Evolutionary conservation across 2,888 invertebrate genomes (phyloP), one percentile per base, ranked within the genome.

Genomic region (Drosophila kambysellisi): DNA sequence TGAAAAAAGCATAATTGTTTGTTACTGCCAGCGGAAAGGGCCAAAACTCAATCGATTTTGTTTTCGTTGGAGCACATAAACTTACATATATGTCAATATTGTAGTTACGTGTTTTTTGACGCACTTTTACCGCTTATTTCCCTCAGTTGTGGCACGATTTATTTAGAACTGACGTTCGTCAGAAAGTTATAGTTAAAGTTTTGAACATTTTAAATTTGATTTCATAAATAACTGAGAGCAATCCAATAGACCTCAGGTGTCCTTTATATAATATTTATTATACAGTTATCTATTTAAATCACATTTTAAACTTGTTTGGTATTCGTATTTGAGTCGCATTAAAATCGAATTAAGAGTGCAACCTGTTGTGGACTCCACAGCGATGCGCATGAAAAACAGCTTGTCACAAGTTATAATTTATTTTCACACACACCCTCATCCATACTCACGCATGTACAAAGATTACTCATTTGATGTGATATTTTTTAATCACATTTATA

Each of bases 281-380:
- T 17, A 11, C 4, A 30, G 17, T 9, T 30, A 50, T 50, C 9
- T 29, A 17, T 29, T 33, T n/a, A 12, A 9, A 17, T 50, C 17
- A 25, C 3, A 8, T 20, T 17, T n/a, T 8, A 8, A 46, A 8
- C 46, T 29, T 46, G 2, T 32, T 29, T 29, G 0, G 4, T 33
- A 12, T 15, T 8, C 37, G 9, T 15, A 17, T 29, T 30, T 12
- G 4, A 17, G 17, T 56, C 37, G 58, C 29, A 70, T 73, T 57
- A 61, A 77, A 70, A 37, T 70, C 46, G 50, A 74, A 70, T 70
- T 74, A 74, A 77, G 53, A 46, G n/a, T 29, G 48, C 48, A 63
- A 60, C 54, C 51, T 48, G 35, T 48, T 61, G 37, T 43, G 32
- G 59, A 74, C 46, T 56, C 58, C 57, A 48, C 54, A 54, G 29